These are phyloP conservation scores for Cossypha polioptera DNA, from an alignment of 2,797 vertebrate genomes.

Conservation along the genomic window DNA sequence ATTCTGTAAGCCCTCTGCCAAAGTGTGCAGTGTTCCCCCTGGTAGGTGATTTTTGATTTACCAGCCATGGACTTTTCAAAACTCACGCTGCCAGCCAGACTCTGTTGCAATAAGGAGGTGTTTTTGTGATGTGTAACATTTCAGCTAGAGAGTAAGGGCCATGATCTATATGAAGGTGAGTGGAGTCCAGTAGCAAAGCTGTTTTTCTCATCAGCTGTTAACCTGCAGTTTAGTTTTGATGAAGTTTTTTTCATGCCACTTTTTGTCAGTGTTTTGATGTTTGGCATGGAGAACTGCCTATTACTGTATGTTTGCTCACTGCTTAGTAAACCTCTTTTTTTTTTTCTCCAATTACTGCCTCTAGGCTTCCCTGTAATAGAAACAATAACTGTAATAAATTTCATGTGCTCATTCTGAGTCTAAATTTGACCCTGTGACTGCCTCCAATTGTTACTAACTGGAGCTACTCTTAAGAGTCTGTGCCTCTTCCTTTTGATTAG, in stretches of 20 bases:
- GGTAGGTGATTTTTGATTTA: not conserved
- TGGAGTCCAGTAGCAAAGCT: not conserved
- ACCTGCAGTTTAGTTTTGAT: slow-evolving; percentile 3
- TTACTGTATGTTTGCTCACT: not conserved
- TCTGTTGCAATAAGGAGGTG: not conserved
- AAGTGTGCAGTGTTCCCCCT: not conserved
- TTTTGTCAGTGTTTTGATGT: not conserved
- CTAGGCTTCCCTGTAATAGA: not conserved
- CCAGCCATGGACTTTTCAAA: not conserved
- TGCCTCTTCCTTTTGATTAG: not conserved
- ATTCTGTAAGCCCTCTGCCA: not conserved
- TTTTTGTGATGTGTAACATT: not conserved
- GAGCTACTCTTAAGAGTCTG: not conserved
- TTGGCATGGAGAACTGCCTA: not conserved
- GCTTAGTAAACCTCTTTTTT: not conserved
- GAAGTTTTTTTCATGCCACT: not conserved
- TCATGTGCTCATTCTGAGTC: not conserved
- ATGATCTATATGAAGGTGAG: not conserved
- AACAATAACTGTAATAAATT: slow-evolving; percentile 25
- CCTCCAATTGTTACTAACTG: not conserved
- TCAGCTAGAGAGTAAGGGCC: not conserved
- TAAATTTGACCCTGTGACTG: slow-evolving; percentile 10
- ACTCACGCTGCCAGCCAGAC: not conserved
- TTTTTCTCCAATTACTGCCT: not conserved
- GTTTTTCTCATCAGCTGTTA: not conserved